Base-by-base conservation (phyloP, 2,113 vertebrate species). In the Macquaria ambigua region DNA sequence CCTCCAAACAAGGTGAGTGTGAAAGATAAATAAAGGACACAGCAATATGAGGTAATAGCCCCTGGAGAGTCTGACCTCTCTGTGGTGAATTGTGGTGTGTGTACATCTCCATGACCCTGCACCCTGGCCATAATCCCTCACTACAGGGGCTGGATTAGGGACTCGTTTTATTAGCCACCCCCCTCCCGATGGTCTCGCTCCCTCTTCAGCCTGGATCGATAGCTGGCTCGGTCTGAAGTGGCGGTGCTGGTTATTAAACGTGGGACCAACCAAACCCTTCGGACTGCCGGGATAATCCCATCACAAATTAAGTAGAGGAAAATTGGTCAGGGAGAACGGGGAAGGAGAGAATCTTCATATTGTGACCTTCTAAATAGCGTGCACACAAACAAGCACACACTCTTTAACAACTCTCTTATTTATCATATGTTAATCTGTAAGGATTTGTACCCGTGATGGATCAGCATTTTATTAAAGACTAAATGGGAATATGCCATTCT, bases 191-290 rank as follows among this genome's bases (percentile, higher is more conserved):
- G 64, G 82, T 73, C 87, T 84, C 16, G 21, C 81, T 86, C 66
- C 20, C 43, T 53, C 85, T 81, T 87, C 90, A 86, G 81, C 72
- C 84, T 75, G 92, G 94, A 96, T 96, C 94, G 94, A 96, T 96
- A 88, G 87, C 83, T 71, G 66, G 86, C 83, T 85, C 8, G 11
- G 89, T 89, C 88, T 93, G 94, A 94, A 95, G 92, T 94, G 93
- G 86, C 80, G 21, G 85, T 37, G 72, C 69, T 82, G 59, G 93
- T 95, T 96, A 96, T 95, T 95, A 95, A 96, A 95, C 69, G 87
- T 85, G 92, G 87, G 93, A 92, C 91, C 88, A 64, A 81, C 85
- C 92, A 88, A 92, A 93, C 93, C 93, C 89, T 85, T 88, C 18
- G 74, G 80, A 84, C 72, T 70, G 74, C 74, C 61, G 25, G 79